Evolutionary conservation across 1,140 invertebrate genomes (phyloP).

Genomic region (Nymphalis io): DNA sequence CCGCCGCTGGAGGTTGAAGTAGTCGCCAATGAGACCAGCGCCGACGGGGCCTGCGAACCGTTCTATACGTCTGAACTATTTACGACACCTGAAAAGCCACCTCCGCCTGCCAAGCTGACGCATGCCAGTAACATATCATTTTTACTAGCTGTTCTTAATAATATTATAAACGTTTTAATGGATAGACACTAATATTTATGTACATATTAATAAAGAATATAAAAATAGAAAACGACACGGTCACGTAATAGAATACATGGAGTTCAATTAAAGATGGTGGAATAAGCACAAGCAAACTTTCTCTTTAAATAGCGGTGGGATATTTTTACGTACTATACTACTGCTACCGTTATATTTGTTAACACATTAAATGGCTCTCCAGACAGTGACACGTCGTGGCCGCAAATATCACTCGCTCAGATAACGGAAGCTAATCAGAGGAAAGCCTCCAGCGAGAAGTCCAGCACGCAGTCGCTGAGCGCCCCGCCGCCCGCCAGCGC

Average conservation of each 20-base stretch:
- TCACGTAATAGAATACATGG: too few species aligned
- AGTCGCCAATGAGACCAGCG: not conserved
- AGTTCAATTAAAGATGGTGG: too few species aligned
- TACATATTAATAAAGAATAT: too few species aligned
- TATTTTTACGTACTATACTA: too few species aligned
- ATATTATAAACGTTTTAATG: not conserved
- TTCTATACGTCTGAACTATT: slow-evolving; percentile 40
- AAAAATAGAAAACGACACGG: too few species aligned
- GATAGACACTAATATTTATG: too few species aligned
- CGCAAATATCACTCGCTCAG: slow-evolving; percentile 73
- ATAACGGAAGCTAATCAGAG: slow-evolving; percentile 74
- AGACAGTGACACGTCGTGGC: slow-evolving; percentile 74
- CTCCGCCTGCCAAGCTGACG: slow-evolving; percentile 46
- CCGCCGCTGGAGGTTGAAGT: not conserved
- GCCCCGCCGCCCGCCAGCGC: slow-evolving; percentile 30
- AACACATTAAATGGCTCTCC: slow-evolving; percentile 19
- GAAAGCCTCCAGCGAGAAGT: slow-evolving; percentile 71
- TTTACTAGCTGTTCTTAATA: slow-evolving; percentile 15
- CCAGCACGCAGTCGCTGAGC: slow-evolving; percentile 57
- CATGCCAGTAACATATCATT: slow-evolving; percentile 38
- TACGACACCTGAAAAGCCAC: slow-evolving; percentile 34
- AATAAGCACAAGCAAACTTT: too few species aligned
- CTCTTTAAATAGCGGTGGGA: too few species aligned
- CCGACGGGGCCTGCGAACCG: slow-evolving; percentile 10
- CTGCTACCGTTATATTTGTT: too few species aligned